Evolutionary conservation across 2,888 invertebrate genomes (phyloP).

Genomic region (Drosophila pseudotakahashii): DNA sequence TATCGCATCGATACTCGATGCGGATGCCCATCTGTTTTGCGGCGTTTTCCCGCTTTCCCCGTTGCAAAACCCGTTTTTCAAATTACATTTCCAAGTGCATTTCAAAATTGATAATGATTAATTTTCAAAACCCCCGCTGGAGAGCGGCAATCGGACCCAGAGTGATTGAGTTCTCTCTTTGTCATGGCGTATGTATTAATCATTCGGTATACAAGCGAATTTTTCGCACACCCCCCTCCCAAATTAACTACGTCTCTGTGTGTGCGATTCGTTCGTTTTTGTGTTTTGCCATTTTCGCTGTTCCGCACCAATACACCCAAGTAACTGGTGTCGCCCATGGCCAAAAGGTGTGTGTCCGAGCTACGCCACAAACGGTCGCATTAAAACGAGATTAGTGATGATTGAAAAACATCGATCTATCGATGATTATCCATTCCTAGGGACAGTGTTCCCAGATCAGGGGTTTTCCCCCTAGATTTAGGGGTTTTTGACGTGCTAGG

Average conservation of each 20-base stretch:
- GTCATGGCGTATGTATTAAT: conserved; percentile 11
- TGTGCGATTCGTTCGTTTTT: conserved; percentile 28
- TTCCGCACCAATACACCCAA: conserved; percentile 32
- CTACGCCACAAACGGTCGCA: no score
- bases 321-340: not conserved
- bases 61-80: conserved; percentile 2
- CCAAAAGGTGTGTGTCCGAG: no score
- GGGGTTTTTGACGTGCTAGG: no score
- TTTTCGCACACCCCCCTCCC: conserved; percentile 12
- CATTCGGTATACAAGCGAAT: conserved; percentile 12
- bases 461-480: no score
- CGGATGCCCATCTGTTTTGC: conserved; percentile 21
- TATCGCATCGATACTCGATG: conserved; percentile 19
- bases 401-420: no score
- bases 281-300: conserved; percentile 23
- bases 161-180: conserved; percentile 5
- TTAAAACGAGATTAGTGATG: no score
- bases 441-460: no score
- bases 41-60: conserved; percentile 7
- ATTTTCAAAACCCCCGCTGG: not conserved
- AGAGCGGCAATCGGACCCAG: not conserved
- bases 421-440: no score
- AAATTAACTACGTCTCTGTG: conserved; percentile 30
- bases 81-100: not conserved
- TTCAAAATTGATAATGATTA: conserved; percentile 10